Evolutionary conservation across 2,113 vertebrate genomes (phyloP), one percentile per base, ranked within the genome.

Genomic region (Chinchilla lanigera): DNA sequence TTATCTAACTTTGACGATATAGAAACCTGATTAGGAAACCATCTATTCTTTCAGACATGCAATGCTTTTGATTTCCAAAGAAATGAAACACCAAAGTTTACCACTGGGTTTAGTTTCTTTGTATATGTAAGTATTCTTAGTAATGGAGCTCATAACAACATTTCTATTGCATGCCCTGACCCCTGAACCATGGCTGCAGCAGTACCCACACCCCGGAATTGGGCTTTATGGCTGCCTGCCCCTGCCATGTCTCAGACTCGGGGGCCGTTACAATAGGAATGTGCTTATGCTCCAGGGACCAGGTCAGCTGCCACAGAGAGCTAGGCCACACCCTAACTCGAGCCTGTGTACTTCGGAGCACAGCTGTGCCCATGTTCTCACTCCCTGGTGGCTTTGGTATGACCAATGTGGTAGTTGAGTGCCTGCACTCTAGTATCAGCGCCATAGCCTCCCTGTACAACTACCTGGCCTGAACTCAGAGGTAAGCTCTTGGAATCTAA

Each of bases 71-170:
- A 38, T 86, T 87, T 83, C 44, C 33, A 86, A 93, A 52, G 28
- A 95, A 96, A 78, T 87, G 17, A 90, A 60, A 90, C 33, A 94
- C 52, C 19, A 82, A 95, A 86, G 65, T 90, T 89, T 24, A 71
- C 5, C 56, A 0, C 7, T 63, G 0, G 82, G 87, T 61, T 77
- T 80, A 75, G 12, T 87, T 94, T 44, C 28, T 61, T 87, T 75
- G 19, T 71, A 10, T 33, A 50, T 41, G 33, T 47, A 47, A 89
- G n/a, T 77, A 35, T 54, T 52, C 26, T n/a, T 69, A 90, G 61
- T 84, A 63, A 90, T 14, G 3, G 75, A 88, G 63, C 14, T 20
- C 26, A 86, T 56, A 89, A 82, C 69, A 33, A 44, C 28, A 65
- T 58, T 75, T 80, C 73, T 90, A 73, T 54, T 65, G 0, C 10